phyloP scores from a whole-genome alignment of 2,113 vertebrate genomes.

The Gila orcuttii region DNA sequence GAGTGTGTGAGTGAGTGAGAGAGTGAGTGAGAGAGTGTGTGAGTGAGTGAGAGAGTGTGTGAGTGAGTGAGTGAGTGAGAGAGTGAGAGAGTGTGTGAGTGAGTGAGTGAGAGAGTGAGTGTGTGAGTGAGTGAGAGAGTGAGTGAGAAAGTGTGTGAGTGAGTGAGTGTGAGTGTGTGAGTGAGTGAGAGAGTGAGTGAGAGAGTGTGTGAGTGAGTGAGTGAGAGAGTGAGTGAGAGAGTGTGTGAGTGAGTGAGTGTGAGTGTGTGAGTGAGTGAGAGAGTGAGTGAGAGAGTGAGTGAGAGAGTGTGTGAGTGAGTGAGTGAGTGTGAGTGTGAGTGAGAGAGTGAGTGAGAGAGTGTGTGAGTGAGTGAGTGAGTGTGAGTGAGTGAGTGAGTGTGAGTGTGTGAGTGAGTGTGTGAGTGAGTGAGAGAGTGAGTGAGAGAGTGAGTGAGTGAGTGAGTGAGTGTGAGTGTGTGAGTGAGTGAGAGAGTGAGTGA shows the following conservation, averaged over 20 bases:
- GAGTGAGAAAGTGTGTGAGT: background rate
- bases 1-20: no score
- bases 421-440: background rate
- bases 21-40: no score
- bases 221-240: background rate
- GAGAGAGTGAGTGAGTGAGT: background rate
- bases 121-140: no score
- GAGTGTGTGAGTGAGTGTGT: background rate
- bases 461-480: background rate
- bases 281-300: background rate
- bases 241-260: background rate
- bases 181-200: background rate
- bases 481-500: background rate
- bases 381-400: background rate
- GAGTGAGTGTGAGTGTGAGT: background rate
- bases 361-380: background rate
- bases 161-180: background rate
- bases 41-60: background rate
- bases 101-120: background rate
- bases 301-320: background rate
- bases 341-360: no score
- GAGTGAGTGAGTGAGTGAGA: no score
- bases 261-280: background rate
- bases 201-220: background rate
- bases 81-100: background rate